A percentile compares a stretch with the other conserved stretches of the same genome.
Evolutionary conservation across 2,113 vertebrate genomes (phyloP).

Genomic region (Anser brachyrhynchus): DNA sequence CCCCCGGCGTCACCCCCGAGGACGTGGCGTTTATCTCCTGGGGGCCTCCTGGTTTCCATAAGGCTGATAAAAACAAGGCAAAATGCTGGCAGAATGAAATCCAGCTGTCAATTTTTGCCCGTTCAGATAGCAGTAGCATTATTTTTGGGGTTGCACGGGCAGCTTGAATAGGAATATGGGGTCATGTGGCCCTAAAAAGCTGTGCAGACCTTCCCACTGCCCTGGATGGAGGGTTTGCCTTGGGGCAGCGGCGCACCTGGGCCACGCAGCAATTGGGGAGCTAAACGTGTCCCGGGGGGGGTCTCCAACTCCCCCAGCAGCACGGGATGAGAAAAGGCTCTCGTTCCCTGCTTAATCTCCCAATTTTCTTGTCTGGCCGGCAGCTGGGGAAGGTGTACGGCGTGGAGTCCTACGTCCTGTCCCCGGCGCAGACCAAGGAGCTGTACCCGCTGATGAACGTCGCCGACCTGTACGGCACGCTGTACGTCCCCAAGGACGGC

Average conservation of each 20-base stretch:
- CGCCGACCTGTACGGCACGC: slow-evolving; percentile 89
- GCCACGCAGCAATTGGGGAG: neutral
- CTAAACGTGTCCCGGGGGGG: rapidly evolving
- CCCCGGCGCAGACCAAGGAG: slow-evolving; percentile 89
- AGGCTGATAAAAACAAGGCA: neutral
- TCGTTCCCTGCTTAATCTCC: neutral
- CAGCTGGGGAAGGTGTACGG: slow-evolving; percentile 95
- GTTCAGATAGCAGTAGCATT: rapidly evolving
- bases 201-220: rapidly evolving
- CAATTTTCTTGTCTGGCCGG: neutral
- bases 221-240: neutral
- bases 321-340: neutral
- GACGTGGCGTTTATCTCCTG: rapidly evolving
- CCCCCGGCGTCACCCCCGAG: rapidly evolving
- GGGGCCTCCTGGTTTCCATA: neutral
- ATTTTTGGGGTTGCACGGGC: neutral
- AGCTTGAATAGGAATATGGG: rapidly evolving
- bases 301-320: neutral
- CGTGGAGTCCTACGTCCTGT: slow-evolving; percentile 92
- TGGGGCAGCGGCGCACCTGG: neutral
- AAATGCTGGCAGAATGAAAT: neutral
- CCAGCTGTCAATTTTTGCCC: rapidly evolving
- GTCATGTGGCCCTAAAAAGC: neutral
- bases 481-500: slow-evolving; percentile 94
- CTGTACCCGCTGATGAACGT: slow-evolving; percentile 96